These are phyloP conservation scores for Halichoerus grypus DNA, from an alignment of 2,113 vertebrate species.

Conservation along the genomic window DNA sequence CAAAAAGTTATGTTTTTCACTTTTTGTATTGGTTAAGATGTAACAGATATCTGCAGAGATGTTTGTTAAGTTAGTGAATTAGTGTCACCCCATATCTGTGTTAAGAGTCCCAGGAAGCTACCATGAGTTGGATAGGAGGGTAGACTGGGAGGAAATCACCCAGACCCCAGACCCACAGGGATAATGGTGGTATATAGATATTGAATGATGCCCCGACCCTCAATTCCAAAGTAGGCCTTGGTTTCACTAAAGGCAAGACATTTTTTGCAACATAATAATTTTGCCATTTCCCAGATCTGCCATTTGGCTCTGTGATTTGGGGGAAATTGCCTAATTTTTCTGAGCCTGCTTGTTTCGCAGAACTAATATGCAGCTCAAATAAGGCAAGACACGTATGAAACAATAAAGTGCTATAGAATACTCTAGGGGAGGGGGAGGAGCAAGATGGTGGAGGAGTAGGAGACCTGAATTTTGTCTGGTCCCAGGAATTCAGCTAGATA, in stretches of 20 bases:
- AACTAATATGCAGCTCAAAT: background rate
- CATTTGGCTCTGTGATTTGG: background rate
- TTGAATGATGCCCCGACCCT: background rate
- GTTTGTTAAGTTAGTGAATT: background rate
- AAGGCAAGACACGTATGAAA: background rate
- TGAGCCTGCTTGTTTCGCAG: background rate
- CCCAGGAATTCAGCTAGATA: too few species aligned
- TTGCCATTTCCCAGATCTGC: background rate
- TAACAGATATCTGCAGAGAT: background rate
- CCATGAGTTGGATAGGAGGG: background rate
- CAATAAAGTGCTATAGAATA: background rate
- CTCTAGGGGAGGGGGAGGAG: rapidly evolving
- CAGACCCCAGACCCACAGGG: background rate
- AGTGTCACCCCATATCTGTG: background rate
- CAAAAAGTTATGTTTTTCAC: background rate
- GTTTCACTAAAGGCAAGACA: background rate
- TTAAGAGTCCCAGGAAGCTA: background rate
- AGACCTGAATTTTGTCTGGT: too few species aligned
- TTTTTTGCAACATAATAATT: background rate
- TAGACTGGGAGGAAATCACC: background rate
- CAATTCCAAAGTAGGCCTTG: background rate
- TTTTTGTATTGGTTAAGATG: background rate
- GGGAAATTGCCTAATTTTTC: background rate
- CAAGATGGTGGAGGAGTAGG: too few species aligned
- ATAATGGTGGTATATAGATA: background rate